Evolutionary conservation across 2,797 vertebrate species (phyloP), one percentile per base, ranked within the genome.

Genomic region (Sciaenops ocellatus): DNA sequence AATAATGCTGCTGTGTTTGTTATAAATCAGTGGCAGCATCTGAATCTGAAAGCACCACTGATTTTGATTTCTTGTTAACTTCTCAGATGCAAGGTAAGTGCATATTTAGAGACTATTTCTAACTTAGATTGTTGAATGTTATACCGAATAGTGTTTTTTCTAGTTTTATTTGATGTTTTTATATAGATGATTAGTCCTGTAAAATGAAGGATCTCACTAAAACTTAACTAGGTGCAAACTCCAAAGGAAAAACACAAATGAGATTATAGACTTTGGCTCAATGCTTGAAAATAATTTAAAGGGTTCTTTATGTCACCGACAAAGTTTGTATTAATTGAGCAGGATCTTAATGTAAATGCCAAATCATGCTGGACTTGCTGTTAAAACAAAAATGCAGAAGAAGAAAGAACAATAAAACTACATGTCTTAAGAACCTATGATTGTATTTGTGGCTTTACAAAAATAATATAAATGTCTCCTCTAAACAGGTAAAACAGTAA

Each of bases 61-160:
- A 13, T 51, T 15, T 12, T 64, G 55, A 64, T 11, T 34, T 54
- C 12, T 26, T 26, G 24, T 30, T 13, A 24, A 34, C 18, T 5
- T 15, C 22, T 61, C 55, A 48, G 56, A 54, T 48, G 24, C 0
- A 24, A 65, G 64, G 88, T 88, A 55, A 61, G 88, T 28, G 22
- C 26, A 51, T 13, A 26, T 62, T 38, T 28, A 28, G 0, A 38
- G 41, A 5, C 3, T 4, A 15, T 20, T 56, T 38, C 34, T 38
- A 38, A 17, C 8, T 47, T 5, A 20, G 3, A 63, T 71, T 3
- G 22, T n/a, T 34, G 13, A 38, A 26, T 59, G 18, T 41, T 6
- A n/a, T 46, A 16, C 13, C 30, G 0, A 10, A 6, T 30, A 30
- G 52, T 65, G 17, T 30, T 17, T 34, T 2, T 38, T n/a, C 24